Evolutionary conservation across 2,797 vertebrate species (phyloP).

Genomic region (Eutrigla gurnardus): DNA sequence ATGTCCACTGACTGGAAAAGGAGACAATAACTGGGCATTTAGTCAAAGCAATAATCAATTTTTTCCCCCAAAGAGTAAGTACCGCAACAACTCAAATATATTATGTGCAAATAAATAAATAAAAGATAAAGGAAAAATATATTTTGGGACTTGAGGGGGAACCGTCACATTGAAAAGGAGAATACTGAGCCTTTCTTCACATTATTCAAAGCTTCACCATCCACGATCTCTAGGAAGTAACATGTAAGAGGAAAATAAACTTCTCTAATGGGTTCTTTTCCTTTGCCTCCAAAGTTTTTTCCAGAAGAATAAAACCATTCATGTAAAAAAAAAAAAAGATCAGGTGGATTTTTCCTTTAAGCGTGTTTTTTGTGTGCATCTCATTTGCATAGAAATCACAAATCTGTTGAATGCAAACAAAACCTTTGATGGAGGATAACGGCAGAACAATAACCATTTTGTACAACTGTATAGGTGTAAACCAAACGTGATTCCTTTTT

Average conservation of each 20-base stretch:
- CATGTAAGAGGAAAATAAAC: not conserved
- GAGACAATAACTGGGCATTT: not conserved
- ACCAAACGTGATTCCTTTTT: slow-evolving; percentile 67
- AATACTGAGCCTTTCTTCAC: not conserved
- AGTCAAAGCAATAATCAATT: not conserved
- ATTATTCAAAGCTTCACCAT: not conserved
- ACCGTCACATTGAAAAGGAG: not conserved
- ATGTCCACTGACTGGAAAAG: not conserved
- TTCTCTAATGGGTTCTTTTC: not conserved
- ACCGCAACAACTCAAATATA: too few species aligned
- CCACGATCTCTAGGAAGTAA: not conserved
- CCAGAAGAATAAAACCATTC: slow-evolving; percentile 59
- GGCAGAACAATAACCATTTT: slow-evolving; percentile 45
- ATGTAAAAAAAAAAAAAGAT: slow-evolving; percentile 8
- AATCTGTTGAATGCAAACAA: slow-evolving; percentile 70
- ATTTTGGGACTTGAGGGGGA: not conserved
- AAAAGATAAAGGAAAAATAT: not conserved
- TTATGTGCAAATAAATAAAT: not conserved
- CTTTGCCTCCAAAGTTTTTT: not conserved
- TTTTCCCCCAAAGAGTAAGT: not conserved
- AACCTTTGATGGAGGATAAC: slow-evolving; percentile 49
- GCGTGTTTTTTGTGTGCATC: slow-evolving; percentile 38
- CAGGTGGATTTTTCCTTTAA: slow-evolving; percentile 70
- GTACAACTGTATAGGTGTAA: slow-evolving; percentile 43
- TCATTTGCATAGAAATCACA: slow-evolving; percentile 86